phyloP scores from a whole-genome alignment of 2,113 vertebrate species.

The Nyctibius bracteatus region DNA sequence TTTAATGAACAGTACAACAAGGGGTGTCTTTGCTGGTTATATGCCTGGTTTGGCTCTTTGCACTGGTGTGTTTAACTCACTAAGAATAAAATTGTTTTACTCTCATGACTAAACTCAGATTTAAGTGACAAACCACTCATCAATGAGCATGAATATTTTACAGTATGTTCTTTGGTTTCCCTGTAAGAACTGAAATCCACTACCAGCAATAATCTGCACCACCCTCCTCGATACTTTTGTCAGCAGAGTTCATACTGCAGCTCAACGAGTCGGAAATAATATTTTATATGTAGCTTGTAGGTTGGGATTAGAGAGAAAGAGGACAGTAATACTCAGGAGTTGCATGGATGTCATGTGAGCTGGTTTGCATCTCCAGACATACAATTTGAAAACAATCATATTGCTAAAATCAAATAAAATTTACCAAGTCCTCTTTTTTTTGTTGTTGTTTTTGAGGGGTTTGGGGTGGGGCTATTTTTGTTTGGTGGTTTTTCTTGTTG shows the following conservation, averaged over 20 bases:
- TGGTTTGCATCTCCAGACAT: not conserved
- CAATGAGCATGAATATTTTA: not conserved
- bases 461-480: not conserved
- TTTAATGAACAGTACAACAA: not conserved
- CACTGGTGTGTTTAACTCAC: not conserved
- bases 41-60: not conserved
- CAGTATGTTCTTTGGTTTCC: not conserved
- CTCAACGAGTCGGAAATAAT: fast-evolving
- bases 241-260: not conserved
- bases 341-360: not conserved
- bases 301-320: not conserved
- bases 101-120: fast-evolving
- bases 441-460: not conserved
- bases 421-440: not conserved
- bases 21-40: not conserved
- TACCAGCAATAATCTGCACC: not conserved
- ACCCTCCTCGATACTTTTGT: fast-evolving
- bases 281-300: not conserved
- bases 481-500: fast-evolving
- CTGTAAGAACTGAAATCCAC: not conserved
- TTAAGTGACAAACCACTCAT: not conserved
- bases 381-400: not conserved
- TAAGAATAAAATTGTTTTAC: not conserved
- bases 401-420: not conserved
- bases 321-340: fast-evolving